Evolutionary conservation across 2,113 vertebrate genomes (phyloP).

Genomic region (Boulengeromyrus knoepffleri): DNA sequence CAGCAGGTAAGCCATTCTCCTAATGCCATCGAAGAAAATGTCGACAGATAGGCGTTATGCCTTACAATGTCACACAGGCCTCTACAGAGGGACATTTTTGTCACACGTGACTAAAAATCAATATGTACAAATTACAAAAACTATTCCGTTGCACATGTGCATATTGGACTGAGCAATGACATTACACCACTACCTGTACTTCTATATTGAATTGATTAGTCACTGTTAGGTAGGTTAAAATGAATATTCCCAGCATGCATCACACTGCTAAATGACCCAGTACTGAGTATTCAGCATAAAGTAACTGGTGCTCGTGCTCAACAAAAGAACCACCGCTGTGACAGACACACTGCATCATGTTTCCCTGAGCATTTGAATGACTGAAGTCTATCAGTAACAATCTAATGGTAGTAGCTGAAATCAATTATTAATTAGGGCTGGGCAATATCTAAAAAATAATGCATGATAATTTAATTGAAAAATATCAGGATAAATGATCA

Average conservation of each 20-base stretch:
- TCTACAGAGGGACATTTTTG: neutral
- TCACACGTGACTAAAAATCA: neutral
- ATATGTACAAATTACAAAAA: neutral
- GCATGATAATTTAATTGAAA: neutral
- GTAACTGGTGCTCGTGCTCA: neutral
- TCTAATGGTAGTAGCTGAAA: neutral
- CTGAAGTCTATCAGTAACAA: neutral
- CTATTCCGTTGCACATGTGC: neutral
- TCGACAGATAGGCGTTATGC: neutral
- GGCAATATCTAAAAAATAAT: neutral
- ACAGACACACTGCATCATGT: neutral
- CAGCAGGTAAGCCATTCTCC: neutral
- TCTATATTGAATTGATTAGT: neutral
- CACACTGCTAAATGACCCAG: neutral
- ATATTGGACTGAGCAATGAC: neutral
- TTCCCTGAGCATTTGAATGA: neutral
- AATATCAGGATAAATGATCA: neutral
- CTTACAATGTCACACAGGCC: neutral
- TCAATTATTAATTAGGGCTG: neutral
- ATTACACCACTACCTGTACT: neutral
- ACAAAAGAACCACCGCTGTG: neutral
- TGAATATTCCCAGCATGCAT: neutral
- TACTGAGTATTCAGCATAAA: neutral
- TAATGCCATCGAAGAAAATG: neutral
- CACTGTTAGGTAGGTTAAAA: neutral